phyloP scores from a whole-genome alignment of 2,888 invertebrate species.

The Entomobrya proxima region DNA sequence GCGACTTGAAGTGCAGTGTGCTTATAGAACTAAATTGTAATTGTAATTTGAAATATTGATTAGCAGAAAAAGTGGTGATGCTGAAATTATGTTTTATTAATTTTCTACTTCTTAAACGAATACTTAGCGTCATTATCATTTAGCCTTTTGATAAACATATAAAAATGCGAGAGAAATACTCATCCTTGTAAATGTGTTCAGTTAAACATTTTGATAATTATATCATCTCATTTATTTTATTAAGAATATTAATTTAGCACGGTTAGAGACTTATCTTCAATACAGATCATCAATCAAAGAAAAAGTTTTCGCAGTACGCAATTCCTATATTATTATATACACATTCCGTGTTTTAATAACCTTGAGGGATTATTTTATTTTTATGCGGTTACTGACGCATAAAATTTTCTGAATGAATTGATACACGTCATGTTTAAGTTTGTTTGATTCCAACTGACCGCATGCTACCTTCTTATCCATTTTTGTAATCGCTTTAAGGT shows the following conservation, averaged over 20 bases:
- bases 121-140: not conserved
- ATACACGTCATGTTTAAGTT: not conserved
- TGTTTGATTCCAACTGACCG: not conserved
- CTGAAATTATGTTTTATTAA: too few relatives aligned
- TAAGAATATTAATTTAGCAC: too few relatives aligned
- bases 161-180: not conserved
- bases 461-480: not conserved
- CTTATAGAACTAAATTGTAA: too few relatives aligned
- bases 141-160: not conserved
- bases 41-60: too few relatives aligned
- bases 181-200: not conserved
- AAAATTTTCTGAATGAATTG: not conserved
- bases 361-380: conserved; percentile 2
- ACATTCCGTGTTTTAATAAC: not conserved
- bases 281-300: not conserved
- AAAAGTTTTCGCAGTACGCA: not conserved
- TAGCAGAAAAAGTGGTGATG: too few relatives aligned
- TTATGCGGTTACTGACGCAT: conserved; percentile 46
- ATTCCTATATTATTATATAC: not conserved
- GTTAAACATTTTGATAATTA: not conserved
- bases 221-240: not conserved
- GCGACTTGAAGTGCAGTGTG: too few relatives aligned
- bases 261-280: too few relatives aligned
- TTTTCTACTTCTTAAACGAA: not conserved
- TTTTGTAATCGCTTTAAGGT: conserved; percentile 20